These are phyloP conservation scores for Hydrotaea diabolus DNA, from an alignment of 2,888 invertebrate species.

Conservation along the genomic window DNA sequence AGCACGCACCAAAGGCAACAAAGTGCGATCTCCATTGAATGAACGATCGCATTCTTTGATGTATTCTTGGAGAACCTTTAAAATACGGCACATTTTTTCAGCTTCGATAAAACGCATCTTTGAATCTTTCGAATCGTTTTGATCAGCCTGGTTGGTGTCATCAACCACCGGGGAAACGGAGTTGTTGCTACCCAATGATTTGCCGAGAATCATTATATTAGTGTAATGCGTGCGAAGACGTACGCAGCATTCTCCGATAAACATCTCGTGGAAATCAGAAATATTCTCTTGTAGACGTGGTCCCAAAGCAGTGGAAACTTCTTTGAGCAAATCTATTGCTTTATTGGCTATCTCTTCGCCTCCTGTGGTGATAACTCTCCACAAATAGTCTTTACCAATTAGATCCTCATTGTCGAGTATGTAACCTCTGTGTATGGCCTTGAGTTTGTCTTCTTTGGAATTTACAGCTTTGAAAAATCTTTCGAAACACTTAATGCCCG, in stretches of 20 bases:
- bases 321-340: slow-evolving; percentile 94
- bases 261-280: slow-evolving; percentile 93
- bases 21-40: slow-evolving; percentile 92
- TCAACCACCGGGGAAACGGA: slow-evolving; percentile 39
- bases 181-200: slow-evolving; percentile 71
- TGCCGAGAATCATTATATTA: slow-evolving; percentile 84
- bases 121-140: slow-evolving; percentile 77
- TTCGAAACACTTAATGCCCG: slow-evolving; percentile 95
- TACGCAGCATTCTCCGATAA: slow-evolving; percentile 95
- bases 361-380: slow-evolving; percentile 95
- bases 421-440: slow-evolving; percentile 91
- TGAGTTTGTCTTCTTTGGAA: slow-evolving; percentile 95
- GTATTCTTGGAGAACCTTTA: slow-evolving; percentile 97
- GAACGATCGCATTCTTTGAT: slow-evolving; percentile 96
- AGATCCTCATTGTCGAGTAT: slow-evolving; percentile 96
- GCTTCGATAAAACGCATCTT: slow-evolving; percentile 83
- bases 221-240: slow-evolving; percentile 92
- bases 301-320: slow-evolving; percentile 96
- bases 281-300: slow-evolving; percentile 90
- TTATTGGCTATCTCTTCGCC: slow-evolving; percentile 95
- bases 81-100: slow-evolving; percentile 93
- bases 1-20: slow-evolving; percentile 92
- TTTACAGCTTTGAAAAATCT: slow-evolving; percentile 89
- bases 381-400: slow-evolving; percentile 97
- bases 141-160: slow-evolving; percentile 70